A percentile compares a stretch with the other conserved stretches of the same genome.
Evolutionary conservation across 1,140 invertebrate genomes (phyloP).

Genomic region (Lamellibrachia luymesi): DNA sequence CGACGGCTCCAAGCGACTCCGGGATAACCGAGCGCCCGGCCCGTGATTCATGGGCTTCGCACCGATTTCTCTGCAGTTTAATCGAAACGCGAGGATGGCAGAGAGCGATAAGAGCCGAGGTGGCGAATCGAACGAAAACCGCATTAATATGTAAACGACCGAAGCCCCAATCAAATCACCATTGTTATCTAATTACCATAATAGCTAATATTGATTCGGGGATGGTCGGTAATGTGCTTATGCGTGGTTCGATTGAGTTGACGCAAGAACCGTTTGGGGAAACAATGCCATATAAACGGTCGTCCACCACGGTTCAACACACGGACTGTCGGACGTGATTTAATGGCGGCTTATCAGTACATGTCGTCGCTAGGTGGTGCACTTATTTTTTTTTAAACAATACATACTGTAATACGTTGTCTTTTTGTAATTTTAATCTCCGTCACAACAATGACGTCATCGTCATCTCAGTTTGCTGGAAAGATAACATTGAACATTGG

Average conservation of each 20-base stretch:
- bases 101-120: not conserved
- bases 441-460: not conserved
- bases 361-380: not conserved
- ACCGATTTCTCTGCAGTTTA: not conserved
- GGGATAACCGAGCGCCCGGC: too few species aligned
- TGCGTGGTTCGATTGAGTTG: not conserved
- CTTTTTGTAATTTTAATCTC: not conserved
- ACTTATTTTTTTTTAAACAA: not conserved
- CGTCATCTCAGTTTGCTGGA: not conserved
- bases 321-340: not conserved
- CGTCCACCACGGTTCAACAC: not conserved
- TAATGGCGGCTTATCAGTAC: not conserved
- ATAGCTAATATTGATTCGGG: not conserved
- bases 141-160: not conserved
- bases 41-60: not conserved
- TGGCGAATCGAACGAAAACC: slow-evolving; percentile 3
- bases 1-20: not conserved
- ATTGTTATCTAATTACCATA: slow-evolving; percentile 6
- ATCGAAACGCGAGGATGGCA: not conserved
- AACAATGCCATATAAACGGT: not conserved
- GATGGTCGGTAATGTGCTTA: not conserved
- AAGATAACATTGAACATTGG: not conserved
- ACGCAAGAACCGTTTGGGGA: not conserved
- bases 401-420: not conserved
- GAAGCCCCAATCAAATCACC: not conserved